Conservation (phyloP, 2,797 vertebrate species). For the Geotrypetes seraphini region DNA sequence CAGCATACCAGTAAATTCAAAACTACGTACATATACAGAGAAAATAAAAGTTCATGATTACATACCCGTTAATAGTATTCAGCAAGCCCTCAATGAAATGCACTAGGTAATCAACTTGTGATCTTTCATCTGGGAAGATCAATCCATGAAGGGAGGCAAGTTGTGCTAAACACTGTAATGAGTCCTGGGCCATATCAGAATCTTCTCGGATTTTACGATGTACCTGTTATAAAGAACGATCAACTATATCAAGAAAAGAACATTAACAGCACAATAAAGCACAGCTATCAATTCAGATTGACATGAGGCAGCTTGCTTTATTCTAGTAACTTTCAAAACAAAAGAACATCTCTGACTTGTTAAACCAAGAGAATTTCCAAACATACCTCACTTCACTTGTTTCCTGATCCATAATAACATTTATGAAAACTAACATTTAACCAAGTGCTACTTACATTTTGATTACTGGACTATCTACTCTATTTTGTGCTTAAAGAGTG, state of each 20-base stretch:
- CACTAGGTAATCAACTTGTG: slow-evolving; percentile 92
- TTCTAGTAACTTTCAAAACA: slow-evolving; percentile 25
- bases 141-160: slow-evolving; percentile 93
- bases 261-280: slow-evolving; percentile 33
- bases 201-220: slow-evolving; percentile 97
- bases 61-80: slow-evolving; percentile 94
- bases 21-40: too few species aligned
- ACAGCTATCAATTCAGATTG: slow-evolving; percentile 25
- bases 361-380: slow-evolving; percentile 12
- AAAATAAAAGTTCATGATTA: slow-evolving; percentile 34
- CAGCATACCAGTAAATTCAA: too few species aligned
- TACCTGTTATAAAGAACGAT: slow-evolving; percentile 64
- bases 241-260: slow-evolving; percentile 45
- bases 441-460: slow-evolving; percentile 48
- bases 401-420: slow-evolving; percentile 21
- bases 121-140: slow-evolving; percentile 88
- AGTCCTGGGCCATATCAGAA: slow-evolving; percentile 98
- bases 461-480: slow-evolving; percentile 48
- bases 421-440: slow-evolving; percentile 17
- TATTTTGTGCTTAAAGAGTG: slow-evolving; percentile 48
- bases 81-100: slow-evolving; percentile 96
- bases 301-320: slow-evolving; percentile 26
- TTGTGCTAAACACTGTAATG: slow-evolving; percentile 93
- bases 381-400: slow-evolving; percentile 10
- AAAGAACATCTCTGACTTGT: slow-evolving; percentile 1